These are phyloP conservation scores for Campylomormyrus numenius DNA, from an alignment of 2,113 vertebrate species.

Conservation along the genomic window DNA sequence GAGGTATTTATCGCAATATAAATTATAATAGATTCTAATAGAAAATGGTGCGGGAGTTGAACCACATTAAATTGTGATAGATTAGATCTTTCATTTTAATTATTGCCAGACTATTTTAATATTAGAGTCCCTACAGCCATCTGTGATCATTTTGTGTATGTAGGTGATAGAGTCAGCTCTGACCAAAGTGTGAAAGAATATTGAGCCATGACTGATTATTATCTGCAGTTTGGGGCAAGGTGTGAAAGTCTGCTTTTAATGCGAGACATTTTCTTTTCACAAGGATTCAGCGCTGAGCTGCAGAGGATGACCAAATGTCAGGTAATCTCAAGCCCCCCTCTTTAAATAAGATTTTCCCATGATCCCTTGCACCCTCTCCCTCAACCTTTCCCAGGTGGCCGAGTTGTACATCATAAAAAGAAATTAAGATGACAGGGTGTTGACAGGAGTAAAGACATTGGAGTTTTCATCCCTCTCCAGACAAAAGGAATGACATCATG, in stretches of 20 bases:
- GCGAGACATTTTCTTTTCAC: slow-evolving; percentile 42
- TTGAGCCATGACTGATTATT: slow-evolving; percentile 52
- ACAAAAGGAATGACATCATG: slow-evolving; percentile 76
- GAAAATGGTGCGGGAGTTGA: slow-evolving; percentile 27
- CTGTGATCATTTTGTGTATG: slow-evolving; percentile 21
- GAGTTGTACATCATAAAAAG: slow-evolving; percentile 63
- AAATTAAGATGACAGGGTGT: slow-evolving; percentile 83
- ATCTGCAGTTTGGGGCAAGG: slow-evolving; percentile 48
- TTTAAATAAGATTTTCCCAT: slow-evolving; percentile 66
- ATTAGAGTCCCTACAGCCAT: slow-evolving; percentile 38
- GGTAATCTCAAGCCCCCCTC: slow-evolving; percentile 65
- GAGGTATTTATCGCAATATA: slow-evolving; percentile 16
- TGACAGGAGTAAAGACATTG: slow-evolving; percentile 78
- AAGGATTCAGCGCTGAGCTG: slow-evolving; percentile 42
- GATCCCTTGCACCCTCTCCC: slow-evolving; percentile 56
- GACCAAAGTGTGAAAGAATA: slow-evolving; percentile 34
- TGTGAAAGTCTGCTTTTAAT: slow-evolving; percentile 40
- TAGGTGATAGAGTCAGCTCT: slow-evolving; percentile 18
- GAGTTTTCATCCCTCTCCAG: slow-evolving; percentile 69
- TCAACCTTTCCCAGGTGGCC: slow-evolving; percentile 69
- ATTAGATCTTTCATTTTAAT: slow-evolving; percentile 61
- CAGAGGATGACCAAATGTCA: slow-evolving; percentile 65
- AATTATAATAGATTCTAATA: slow-evolving; percentile 21
- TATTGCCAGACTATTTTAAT: slow-evolving; percentile 48
- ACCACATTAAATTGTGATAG: slow-evolving; percentile 40